phyloP scores from a whole-genome alignment of 2,113 vertebrate genomes.

The Cyanoderma ruficeps region DNA sequence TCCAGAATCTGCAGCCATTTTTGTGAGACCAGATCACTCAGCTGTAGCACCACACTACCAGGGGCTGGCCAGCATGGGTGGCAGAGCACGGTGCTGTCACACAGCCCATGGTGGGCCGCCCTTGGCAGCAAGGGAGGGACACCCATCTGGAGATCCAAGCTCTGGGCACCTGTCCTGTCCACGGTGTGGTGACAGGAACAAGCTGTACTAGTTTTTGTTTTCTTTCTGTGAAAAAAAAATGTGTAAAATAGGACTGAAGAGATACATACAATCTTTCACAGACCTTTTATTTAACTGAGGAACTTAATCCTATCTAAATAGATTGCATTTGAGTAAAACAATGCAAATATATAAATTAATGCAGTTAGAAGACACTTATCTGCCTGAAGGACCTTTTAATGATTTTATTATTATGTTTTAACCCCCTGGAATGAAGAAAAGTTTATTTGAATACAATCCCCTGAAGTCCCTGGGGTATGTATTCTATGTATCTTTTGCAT shows the following conservation, averaged over 20 bases:
- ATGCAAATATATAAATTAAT: not conserved
- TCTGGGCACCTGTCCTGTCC: not conserved
- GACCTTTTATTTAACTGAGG: not conserved
- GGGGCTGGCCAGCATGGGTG: accelerated
- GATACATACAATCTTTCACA: not conserved
- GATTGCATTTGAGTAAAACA: not conserved
- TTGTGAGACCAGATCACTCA: not conserved
- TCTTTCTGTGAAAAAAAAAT: not conserved
- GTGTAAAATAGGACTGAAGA: not conserved
- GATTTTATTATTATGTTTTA: not conserved
- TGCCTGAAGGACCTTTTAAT: not conserved
- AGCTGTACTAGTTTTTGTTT: not conserved
- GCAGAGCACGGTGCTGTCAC: accelerated
- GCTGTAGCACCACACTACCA: not conserved
- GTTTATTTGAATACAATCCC: not conserved
- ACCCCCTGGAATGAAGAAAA: not conserved
- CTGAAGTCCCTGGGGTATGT: not conserved
- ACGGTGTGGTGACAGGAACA: not conserved
- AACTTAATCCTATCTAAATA: not conserved
- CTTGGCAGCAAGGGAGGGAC: not conserved
- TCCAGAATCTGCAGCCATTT: not conserved
- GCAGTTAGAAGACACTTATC: not conserved
- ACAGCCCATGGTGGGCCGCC: not conserved
- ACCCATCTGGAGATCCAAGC: accelerated
- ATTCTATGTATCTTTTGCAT: not conserved